Base-by-base conservation (phyloP, 2,888 invertebrate genomes). In the Lingula anatina region DNA sequence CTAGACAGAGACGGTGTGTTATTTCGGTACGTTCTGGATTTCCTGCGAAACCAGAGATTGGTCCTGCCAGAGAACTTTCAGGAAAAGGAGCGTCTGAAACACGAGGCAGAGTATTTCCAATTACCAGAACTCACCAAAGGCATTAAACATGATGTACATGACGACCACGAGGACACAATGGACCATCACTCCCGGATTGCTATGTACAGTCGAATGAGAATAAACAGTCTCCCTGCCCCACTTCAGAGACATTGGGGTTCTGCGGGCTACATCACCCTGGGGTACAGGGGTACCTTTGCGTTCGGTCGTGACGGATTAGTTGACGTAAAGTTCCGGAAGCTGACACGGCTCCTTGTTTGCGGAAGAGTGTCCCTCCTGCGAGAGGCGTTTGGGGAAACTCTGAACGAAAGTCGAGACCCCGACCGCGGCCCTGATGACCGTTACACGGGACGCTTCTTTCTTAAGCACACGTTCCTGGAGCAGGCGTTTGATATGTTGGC, bases 221-320 rank as follows among this genome's bases (percentile, higher is more conserved):
- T 15, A 15, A 12, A 9, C 9, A 12, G 9, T 12, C 31, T 12
- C 15, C 15, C 15, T 12, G 12, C 40, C n/a, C 40, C 21, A 9
- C n/a, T 39, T 7, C 12, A 9, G 21, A 28, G 7, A 5, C 25
- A 44, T n/a, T n/a, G 5, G 18, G n/a, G 31, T n/a, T 4, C 18
- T 15, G 12, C 27, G 7, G 62, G 62, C 9, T 90, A 87, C 82
- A 91, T 97, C 70, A 92, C 90, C 31, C 85, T 96, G 54, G 94
- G 94, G 24, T 99, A 99, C 81, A 85, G 99, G 31, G 99, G 99
- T 50, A 96, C 96, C 68, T 99, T 99, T 77, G 95, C 96, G 47
- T 99, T 99, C 78, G 99, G 97, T 50, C 86, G 97, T 57, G 97
- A 99, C 76, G 99, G 97, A 1, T 83, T 97, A 65, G 92, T 96